Evolutionary conservation across 1,140 invertebrate species (phyloP).

Genomic region (Ceratina japonica): DNA sequence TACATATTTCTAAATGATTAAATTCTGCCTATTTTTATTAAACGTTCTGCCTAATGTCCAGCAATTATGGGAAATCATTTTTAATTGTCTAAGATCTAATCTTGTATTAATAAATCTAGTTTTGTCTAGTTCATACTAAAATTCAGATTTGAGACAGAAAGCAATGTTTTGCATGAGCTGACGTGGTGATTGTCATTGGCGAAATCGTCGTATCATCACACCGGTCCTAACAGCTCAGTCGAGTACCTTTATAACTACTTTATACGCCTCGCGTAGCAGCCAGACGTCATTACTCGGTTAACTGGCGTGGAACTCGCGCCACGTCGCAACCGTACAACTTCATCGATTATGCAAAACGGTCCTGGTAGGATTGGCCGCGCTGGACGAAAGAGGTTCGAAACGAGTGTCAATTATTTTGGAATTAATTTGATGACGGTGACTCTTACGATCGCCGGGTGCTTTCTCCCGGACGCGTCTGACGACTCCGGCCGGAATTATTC

Average conservation of each 20-base stretch:
- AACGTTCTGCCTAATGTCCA: no score
- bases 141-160: no score
- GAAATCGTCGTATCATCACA: conserved; percentile 7
- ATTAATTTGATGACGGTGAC: conserved; percentile 44
- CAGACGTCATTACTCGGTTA: conserved; percentile 44
- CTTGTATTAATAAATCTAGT: no score
- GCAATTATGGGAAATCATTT: no score
- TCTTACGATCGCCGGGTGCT: conserved; percentile 20
- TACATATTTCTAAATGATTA: no score
- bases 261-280: neutral
- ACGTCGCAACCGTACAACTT: conserved; percentile 36
- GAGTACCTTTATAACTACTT: conserved; percentile 22
- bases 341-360: conserved; percentile 55
- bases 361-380: neutral
- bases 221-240: neutral
- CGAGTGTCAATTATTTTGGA: conserved; percentile 57
- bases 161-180: conserved; percentile 33
- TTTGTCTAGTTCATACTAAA: no score
- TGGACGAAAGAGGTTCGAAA: conserved; percentile 7
- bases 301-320: conserved; percentile 2
- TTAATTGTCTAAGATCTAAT: no score
- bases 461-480: neutral
- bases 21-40: no score
- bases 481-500: conserved; percentile 3
- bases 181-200: conserved; percentile 33